These are phyloP conservation scores for Axis porcinus DNA, from an alignment of 2,113 vertebrate species.

Conservation along the genomic window DNA sequence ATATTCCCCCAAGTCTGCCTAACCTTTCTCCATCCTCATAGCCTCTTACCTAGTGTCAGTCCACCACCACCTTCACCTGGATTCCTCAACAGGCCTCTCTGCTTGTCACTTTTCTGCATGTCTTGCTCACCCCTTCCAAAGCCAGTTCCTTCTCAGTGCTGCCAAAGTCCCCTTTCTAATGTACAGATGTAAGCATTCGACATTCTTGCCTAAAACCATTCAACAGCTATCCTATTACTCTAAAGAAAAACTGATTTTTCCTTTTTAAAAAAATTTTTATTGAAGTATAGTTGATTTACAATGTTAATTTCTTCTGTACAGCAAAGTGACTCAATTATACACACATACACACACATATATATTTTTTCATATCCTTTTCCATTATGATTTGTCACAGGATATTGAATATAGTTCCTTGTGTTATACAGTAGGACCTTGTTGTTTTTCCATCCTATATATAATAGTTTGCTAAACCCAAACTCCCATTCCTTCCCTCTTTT, in stretches of 20 bases:
- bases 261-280: neutral
- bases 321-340: neutral
- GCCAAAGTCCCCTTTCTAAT: neutral
- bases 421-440: neutral
- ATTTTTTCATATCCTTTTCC: neutral
- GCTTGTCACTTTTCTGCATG: neutral
- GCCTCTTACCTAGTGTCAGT: neutral
- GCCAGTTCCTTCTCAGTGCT: neutral
- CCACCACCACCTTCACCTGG: neutral
- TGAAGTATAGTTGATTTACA: neutral
- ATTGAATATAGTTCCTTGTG: neutral
- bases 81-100: neutral
- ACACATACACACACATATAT: neutral
- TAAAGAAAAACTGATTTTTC: neutral
- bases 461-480: neutral
- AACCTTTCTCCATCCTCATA: neutral
- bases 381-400: neutral
- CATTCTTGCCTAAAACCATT: neutral
- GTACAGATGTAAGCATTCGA: neutral
- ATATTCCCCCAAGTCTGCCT: neutral
- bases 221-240: neutral
- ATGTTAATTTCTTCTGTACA: neutral
- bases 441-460: neutral
- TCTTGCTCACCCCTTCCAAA: neutral
- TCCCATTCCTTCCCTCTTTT: neutral